A percentile compares a stretch with the other conserved stretches of the same genome.
Evolutionary conservation across 2,888 invertebrate species (phyloP).

Genomic region (Odontomyia ornata): DNA sequence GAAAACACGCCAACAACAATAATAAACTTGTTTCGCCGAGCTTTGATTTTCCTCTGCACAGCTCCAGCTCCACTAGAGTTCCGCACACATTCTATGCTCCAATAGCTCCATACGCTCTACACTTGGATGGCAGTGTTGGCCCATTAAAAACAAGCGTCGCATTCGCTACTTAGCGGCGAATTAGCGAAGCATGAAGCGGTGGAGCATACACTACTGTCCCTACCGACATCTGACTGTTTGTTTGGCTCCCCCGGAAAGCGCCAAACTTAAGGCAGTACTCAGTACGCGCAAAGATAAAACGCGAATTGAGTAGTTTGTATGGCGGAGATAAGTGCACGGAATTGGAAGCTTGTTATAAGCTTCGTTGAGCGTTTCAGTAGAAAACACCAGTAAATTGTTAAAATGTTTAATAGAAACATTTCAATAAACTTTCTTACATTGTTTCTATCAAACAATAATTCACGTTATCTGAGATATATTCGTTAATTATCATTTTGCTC

Average conservation of each 20-base stretch:
- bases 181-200: slow-evolving; percentile 23
- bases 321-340: too few relatives aligned
- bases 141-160: slow-evolving; percentile 36
- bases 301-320: too few relatives aligned
- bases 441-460: too few relatives aligned
- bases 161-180: slow-evolving; percentile 33
- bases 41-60: slow-evolving; percentile 40
- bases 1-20: slow-evolving; percentile 17
- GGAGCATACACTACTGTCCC: slow-evolving; percentile 1
- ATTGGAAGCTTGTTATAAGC: too few relatives aligned
- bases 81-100: slow-evolving; percentile 33
- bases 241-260: not conserved
- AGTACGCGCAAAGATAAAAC: not conserved
- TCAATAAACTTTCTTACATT: too few relatives aligned
- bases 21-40: slow-evolving; percentile 39
- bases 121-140: slow-evolving; percentile 14
- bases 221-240: not conserved
- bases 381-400: too few relatives aligned
- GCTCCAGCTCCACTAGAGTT: slow-evolving; percentile 22
- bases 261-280: slow-evolving; percentile 9
- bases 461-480: too few relatives aligned
- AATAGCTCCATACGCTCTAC: slow-evolving; percentile 20
- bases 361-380: too few relatives aligned
- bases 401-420: too few relatives aligned
- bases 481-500: too few relatives aligned